These are phyloP conservation scores for Melopsittacus undulatus DNA, from an alignment of 2,797 vertebrate genomes.

Conservation along the genomic window DNA sequence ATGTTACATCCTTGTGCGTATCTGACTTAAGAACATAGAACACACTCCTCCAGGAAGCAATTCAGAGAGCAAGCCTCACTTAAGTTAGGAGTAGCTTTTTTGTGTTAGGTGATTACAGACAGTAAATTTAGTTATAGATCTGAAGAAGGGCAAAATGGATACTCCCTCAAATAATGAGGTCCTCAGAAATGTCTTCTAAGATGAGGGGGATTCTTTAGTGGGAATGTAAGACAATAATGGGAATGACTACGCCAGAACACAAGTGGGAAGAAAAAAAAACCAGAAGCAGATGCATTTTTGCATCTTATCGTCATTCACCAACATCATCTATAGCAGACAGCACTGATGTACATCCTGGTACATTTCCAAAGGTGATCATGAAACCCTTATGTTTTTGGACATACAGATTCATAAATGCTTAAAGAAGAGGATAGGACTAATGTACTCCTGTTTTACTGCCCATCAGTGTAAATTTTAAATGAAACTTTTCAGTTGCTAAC, in stretches of 20 bases:
- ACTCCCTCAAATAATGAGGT: not conserved
- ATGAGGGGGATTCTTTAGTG: not conserved
- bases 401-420: not conserved
- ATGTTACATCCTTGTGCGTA: not conserved
- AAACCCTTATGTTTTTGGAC: not conserved
- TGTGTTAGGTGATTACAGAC: not conserved
- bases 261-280: not conserved
- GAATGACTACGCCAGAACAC: not conserved
- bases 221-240: not conserved
- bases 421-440: not conserved
- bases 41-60: not conserved
- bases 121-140: not conserved
- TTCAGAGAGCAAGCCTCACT: not conserved
- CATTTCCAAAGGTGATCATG: not conserved
- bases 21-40: not conserved
- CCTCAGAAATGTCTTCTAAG: not conserved
- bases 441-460: not conserved
- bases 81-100: not conserved
- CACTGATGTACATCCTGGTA: not conserved
- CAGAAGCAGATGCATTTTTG: not conserved
- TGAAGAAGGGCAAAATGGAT: not conserved
- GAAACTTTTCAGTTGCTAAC: not conserved
- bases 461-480: not conserved
- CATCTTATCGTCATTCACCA: not conserved
- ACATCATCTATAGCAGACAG: not conserved